Evolutionary conservation across 2,113 vertebrate genomes (phyloP), one percentile per base, ranked within the genome.

Genomic region (Cheirogaleus medius): DNA sequence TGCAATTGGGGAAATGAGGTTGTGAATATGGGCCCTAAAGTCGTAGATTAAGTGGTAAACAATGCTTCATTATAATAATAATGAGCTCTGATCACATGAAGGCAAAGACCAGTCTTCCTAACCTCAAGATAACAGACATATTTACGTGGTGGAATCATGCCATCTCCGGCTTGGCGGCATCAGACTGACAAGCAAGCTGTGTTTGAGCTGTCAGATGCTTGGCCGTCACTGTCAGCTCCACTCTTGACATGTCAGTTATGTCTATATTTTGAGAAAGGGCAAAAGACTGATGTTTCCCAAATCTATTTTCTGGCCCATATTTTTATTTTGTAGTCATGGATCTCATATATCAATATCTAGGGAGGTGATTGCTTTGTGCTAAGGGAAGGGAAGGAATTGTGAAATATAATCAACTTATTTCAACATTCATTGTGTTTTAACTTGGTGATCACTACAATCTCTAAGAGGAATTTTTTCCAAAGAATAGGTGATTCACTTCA

Each of bases 281-380:
- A 77, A 97, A 63, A 34, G 87, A 87, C 4, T 68, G 8, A 27
- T 71, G 52, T n/a, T 91, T 89, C 54, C 78, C 25, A 92, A 77
- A 93, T 97, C 49, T 96, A 54, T 97, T 97, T 98, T 89, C 58
- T 96, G 23, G 69, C 56, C 56, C 8, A 8, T 68, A 78, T 78
- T 95, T 97, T 84, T 66, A 92, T 91, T 94, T 97, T 64, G 66
- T 66, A 44, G 49, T 87, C 63, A 49, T 27, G 6, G 68, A 54
- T 78, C 52, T 23, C 56, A 54, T 14, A 27, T 97, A 95, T 84
- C 82, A 94, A 1, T 76, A 84, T 32, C 74, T 69, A 60, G 37
- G 42, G 60, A 15, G 96, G 44, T 3, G 54, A n/a, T 77, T 88
- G 39, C 37, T 52, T 6, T 20, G 7, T 73, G 37, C 69, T 93